Evolutionary conservation across 2,113 vertebrate genomes (phyloP), one percentile per base, ranked within the genome.

Genomic region (Motacilla alba): DNA sequence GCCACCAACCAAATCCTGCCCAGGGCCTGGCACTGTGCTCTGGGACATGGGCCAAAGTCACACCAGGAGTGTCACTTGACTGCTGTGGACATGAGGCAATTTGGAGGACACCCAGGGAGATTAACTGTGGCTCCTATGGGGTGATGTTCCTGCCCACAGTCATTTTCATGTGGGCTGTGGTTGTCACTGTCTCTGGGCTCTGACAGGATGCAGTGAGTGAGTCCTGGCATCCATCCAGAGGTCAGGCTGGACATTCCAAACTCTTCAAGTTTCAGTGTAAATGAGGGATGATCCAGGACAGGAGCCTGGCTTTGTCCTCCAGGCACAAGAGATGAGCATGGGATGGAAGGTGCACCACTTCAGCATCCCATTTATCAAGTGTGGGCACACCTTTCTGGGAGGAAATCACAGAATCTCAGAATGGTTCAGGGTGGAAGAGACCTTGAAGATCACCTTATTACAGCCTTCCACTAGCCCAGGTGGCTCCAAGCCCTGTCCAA

Each of bases 401-500:
- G 22, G 69, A 60, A 80, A 64, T 33, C 30, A 56, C 0, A 15
- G 35, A 35, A 35, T 30, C 30, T 12, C 20, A 35, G 30, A 49
- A 30, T 12, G 4, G 9, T 28, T 26, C 47, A 30, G n/a, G 19
- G 31, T 55, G 30, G 21, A 49, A 72, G 27, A 56, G 26, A 66
- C 26, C 20, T 50, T 19, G 14, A 66, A 23, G 31, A 12, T 37
- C 37, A 37, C 4, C 22, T 22, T 3, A 20, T 50, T 28, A 64
- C n/a, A 64, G 28, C 10, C 23, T 52, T 6, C 18, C 35, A 50
- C 10, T 6, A 2, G 0, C 8, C 44, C 68, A 89, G 33, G 8
- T 0, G 7, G 15, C 37, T 81, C 37, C 52, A 74, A 73, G 17
- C 21, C 26, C 13, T 0, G 0, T 43, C 75, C 43, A 72, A 0